Conservation (phyloP, 2,888 invertebrate species). For the Pocota personata region DNA sequence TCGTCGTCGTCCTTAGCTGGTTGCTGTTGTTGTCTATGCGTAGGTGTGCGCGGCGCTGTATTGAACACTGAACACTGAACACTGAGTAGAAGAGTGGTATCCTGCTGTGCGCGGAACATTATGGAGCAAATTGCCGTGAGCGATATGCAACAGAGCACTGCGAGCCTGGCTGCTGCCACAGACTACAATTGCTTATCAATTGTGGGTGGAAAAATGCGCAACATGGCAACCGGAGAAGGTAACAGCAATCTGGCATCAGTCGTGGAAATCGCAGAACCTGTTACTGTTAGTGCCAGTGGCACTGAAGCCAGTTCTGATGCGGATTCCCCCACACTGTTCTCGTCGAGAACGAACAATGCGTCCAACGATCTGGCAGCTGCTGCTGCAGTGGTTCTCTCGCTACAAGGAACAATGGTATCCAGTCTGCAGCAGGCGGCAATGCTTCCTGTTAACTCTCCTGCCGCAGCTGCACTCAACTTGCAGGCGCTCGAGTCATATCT, state of each 20-base stretch:
- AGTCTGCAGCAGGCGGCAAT: constrained; percentile 93
- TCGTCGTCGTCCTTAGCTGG: constrained; percentile 70
- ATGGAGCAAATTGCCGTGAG: constrained; percentile 76
- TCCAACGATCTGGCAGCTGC: constrained; percentile 85
- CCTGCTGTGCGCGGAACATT: constrained; percentile 75
- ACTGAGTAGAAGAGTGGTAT: constrained; percentile 67
- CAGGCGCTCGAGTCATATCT: constrained; percentile 94
- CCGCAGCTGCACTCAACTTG: constrained; percentile 92
- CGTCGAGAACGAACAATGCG: constrained; percentile 77
- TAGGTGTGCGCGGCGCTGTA: constrained; percentile 72
- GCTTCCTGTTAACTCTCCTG: constrained; percentile 91
- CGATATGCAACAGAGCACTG: constrained; percentile 74
- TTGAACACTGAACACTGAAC: constrained; percentile 69
- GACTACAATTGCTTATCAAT: constrained; percentile 73
- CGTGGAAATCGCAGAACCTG: constrained; percentile 68
- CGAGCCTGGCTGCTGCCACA: constrained; percentile 46
- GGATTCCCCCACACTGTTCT: constrained; percentile 56
- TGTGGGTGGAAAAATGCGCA: constrained; percentile 72
- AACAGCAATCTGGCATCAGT: constrained; percentile 61
- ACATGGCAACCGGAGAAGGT: constrained; percentile 39
- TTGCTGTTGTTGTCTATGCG: constrained; percentile 70
- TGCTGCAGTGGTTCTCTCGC: constrained; percentile 89
- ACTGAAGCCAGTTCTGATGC: constrained; percentile 58
- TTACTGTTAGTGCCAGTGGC: constrained; percentile 61
- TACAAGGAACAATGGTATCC: constrained; percentile 93